These are phyloP conservation scores for Nasonia giraulti DNA, from an alignment of 1,140 invertebrate genomes.

Conservation along the genomic window DNA sequence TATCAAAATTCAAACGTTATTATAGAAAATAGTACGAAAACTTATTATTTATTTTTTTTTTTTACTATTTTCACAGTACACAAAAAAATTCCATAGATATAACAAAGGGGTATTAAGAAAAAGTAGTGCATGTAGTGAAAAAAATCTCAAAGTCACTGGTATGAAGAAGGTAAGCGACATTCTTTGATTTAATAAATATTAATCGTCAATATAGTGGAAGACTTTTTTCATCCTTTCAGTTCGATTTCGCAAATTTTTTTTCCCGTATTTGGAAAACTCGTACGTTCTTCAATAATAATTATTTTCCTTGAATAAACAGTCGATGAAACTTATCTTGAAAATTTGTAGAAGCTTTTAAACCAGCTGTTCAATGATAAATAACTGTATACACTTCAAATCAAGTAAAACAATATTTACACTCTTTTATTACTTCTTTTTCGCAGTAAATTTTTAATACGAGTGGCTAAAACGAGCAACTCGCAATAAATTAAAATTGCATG, in stretches of 20 bases:
- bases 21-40: no score
- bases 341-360: background rate
- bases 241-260: constrained; percentile 3
- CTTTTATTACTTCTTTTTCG: background rate
- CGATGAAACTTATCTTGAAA: background rate
- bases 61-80: no score
- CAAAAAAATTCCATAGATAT: background rate
- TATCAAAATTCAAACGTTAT: no score
- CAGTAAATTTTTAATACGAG: background rate
- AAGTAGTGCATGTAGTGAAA: background rate
- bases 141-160: background rate
- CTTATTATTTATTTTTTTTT: no score
- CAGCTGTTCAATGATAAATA: background rate
- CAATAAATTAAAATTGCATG: background rate
- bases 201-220: background rate
- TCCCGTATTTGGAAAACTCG: background rate
- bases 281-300: background rate
- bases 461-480: background rate
- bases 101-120: background rate
- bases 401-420: background rate
- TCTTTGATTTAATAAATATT: background rate
- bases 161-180: background rate
- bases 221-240: background rate
- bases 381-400: background rate
- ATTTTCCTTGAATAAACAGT: background rate